Evolutionary conservation across 2,888 invertebrate genomes (phyloP), one percentile per base, ranked within the genome.

Genomic region (Azorinus chamasolen): DNA sequence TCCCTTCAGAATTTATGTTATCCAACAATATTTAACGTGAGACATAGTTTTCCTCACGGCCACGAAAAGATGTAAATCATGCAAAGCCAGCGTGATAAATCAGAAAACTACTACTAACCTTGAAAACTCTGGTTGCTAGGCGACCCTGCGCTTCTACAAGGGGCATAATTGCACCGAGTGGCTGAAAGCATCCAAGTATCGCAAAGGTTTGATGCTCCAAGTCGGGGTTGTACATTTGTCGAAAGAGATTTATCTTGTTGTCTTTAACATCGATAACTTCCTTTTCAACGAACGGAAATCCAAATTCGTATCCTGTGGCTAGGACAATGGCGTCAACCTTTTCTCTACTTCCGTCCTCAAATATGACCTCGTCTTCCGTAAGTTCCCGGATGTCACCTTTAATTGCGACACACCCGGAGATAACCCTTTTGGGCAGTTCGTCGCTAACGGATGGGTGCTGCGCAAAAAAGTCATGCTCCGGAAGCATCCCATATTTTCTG

Each of bases 131-230:
- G 0, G 89, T 89, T 54, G 93, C 94, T 77, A 94, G 89, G 2
- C 94, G 87, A 39, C 93, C 90, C 82, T 94, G 94, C 86, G 94
- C 84, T 83, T 94, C 94, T 8, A 93, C 89, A 1, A 94, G 90
- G 0, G 94, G 94, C 88, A 93, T 92, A 18, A 94, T 87, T 2
- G 93, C 92, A 2, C 94, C 94, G 12, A 92, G 81, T 0, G 94
- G 93, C 87, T 94, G 93, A 32, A 93, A 85, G 63, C 92, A 91
- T 12, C 93, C 94, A 68, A 94, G 92, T 12, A 94, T 86, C 18
- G 93, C 93, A 41, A 94, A 83, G 0, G 93, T 93, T n/a, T 77
- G 72, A 14, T 86, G 85, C 8, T 79, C 66, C 18, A 92, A 79
- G 22, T 91, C 83, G 0, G 93, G 92, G 10, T 93, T 92, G 62